These are phyloP conservation scores for Danio jaintianensis DNA, from an alignment of 2,797 vertebrate species.

Conservation along the genomic window DNA sequence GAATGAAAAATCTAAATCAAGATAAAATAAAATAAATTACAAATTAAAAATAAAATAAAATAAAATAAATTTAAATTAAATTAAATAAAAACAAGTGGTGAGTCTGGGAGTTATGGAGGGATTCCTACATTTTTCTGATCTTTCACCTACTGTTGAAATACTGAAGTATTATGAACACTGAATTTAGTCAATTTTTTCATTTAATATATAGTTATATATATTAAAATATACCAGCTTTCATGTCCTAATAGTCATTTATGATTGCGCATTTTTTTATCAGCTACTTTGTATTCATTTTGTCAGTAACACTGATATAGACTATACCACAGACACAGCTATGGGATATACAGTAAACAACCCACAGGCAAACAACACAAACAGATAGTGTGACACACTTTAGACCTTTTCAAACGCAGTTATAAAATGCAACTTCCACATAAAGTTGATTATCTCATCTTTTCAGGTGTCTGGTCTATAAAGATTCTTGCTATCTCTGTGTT, in stretches of 20 bases:
- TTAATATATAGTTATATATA: too few relatives aligned
- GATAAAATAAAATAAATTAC: too few relatives aligned
- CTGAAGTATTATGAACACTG: too few relatives aligned
- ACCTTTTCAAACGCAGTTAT: background rate
- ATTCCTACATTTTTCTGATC: background rate
- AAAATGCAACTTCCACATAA: background rate
- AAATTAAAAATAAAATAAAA: too few relatives aligned
- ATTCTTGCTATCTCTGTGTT: background rate
- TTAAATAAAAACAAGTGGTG: too few relatives aligned
- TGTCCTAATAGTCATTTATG: background rate
- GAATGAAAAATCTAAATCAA: too few relatives aligned
- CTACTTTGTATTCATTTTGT: background rate
- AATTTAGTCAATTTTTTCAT: too few relatives aligned
- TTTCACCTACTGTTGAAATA: background rate
- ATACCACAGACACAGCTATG: background rate
- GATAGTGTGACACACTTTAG: background rate
- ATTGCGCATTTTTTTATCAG: background rate
- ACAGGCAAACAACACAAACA: background rate
- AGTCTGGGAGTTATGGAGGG: background rate
- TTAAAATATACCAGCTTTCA: background rate
- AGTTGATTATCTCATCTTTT: slow-evolving; percentile 5
- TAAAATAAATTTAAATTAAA: too few relatives aligned
- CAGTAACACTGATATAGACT: background rate
- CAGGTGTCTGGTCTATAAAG: background rate
- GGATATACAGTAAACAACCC: background rate